Base-by-base conservation (phyloP, 2,113 vertebrate genomes). In the Budorcas taxicolor region DNA sequence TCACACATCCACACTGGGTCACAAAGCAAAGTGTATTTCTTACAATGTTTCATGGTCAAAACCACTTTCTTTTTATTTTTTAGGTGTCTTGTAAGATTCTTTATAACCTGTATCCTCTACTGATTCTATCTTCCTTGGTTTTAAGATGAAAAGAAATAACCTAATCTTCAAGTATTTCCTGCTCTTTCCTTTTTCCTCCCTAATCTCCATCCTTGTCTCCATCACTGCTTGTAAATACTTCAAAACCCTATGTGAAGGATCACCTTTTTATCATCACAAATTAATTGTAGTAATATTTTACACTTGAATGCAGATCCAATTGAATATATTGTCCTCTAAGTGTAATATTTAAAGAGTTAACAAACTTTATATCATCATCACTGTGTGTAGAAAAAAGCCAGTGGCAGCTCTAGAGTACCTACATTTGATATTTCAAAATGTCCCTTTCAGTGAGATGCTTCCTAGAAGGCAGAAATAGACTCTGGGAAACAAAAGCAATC, bases 401-500 rank as follows among this genome's bases (percentile, higher is more conserved):
- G 6, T 0, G 11, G 50, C 3, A 36, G 27, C 21, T 45, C 23
- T 91, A 52, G n/a, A 14, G 5, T 11, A 23, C 2, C 45, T 71
- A 10, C 3, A 53, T 86, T 84, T 27, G 47, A 36, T 58, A n/a
- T 78, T 96, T 96, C 85, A 85, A 84, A 85, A 87, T 71, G 10
- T 64, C 1, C 8, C 10, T 60, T 91, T 91, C 25, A n/a, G 15
- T 87, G 45, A 97, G 94, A 93, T 43, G 17, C 1, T 86, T 81
- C 21, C 31, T 78, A 19, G 52, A 95, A 94, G 43, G 17, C 60
- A 90, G 58, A 81, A 90, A 67, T 33, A 92, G n/a, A 33, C 55
- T n/a, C 53, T 81, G 21, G 52, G n/a, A 97, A 93, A 91, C 74
- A n/a, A 93, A 97, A 58, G 7, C 64, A 36, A 74, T 86, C 60